Conservation (phyloP, 2,113 vertebrate species). For the Mus musculus region DNA sequence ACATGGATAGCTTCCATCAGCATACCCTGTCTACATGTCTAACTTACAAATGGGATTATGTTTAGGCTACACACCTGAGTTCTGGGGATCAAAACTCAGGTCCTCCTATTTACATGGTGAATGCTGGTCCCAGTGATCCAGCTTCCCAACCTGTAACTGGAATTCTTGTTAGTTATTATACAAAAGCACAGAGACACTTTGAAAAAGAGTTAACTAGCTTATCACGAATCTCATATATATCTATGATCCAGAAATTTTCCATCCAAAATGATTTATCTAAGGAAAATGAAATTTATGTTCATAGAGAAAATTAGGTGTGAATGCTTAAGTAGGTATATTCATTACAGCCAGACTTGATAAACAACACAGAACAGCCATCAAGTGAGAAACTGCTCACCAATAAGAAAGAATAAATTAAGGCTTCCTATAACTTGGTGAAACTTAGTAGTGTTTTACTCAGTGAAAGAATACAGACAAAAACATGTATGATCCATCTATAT, state of each 20-base stretch:
- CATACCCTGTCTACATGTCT: not conserved
- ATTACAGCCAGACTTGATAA: not conserved
- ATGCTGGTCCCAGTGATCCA: no score
- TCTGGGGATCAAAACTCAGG: not conserved
- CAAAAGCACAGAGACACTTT: not conserved
- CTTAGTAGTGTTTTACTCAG: not conserved
- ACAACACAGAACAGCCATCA: not conserved
- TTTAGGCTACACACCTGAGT: no score
- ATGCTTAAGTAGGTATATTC: not conserved
- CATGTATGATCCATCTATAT: not conserved
- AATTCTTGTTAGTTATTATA: not conserved
- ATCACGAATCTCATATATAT: not conserved
- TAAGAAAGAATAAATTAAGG: not conserved
- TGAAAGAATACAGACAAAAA: not conserved
- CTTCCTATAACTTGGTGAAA: not conserved
- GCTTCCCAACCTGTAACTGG: not conserved
- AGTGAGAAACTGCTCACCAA: not conserved
- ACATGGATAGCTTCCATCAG: no score
- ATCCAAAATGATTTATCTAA: constrained; percentile 15
- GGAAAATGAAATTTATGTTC: constrained; percentile 12
- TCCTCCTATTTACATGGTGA: not conserved
- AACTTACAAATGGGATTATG: not conserved
- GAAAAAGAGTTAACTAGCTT: not conserved
- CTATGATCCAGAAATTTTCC: not conserved
- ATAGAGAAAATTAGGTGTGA: not conserved